Percentiles rank a stretch among this genome's conserved stretches.
phyloP scores from a whole-genome alignment of 2,113 vertebrate genomes.

The Ceratotherium simum region DNA sequence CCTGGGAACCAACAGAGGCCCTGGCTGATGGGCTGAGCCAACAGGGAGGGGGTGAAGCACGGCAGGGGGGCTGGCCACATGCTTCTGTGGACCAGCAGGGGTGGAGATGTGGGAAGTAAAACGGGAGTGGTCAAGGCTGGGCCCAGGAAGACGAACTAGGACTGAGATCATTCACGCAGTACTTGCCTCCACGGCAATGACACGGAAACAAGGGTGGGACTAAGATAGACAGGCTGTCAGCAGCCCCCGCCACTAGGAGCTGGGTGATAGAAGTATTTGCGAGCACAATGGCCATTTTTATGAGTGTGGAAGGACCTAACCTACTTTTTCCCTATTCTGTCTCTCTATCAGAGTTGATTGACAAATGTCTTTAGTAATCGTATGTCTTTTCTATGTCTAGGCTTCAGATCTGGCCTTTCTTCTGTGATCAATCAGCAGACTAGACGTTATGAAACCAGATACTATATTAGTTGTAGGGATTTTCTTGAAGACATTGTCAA shows the following conservation, averaged over 20 bases:
- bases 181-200: neutral
- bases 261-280: neutral
- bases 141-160: neutral
- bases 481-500: neutral
- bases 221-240: neutral
- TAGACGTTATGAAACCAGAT: neutral
- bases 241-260: neutral
- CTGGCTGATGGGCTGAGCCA: neutral
- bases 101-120: neutral
- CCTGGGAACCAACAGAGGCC: neutral
- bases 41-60: neutral
- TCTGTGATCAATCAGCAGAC: neutral
- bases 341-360: neutral
- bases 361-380: neutral
- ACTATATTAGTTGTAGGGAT: neutral
- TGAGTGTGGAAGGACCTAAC: neutral
- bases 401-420: neutral
- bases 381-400: constrained; percentile 35
- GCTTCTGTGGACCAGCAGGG: neutral
- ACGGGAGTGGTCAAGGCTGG: neutral
- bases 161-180: neutral
- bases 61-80: neutral
- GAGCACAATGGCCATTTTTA: neutral
- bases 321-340: neutral
- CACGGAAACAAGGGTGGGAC: neutral